Base-by-base conservation (phyloP, 1,140 invertebrate species). In the Leptinotarsa undecemlineata region DNA sequence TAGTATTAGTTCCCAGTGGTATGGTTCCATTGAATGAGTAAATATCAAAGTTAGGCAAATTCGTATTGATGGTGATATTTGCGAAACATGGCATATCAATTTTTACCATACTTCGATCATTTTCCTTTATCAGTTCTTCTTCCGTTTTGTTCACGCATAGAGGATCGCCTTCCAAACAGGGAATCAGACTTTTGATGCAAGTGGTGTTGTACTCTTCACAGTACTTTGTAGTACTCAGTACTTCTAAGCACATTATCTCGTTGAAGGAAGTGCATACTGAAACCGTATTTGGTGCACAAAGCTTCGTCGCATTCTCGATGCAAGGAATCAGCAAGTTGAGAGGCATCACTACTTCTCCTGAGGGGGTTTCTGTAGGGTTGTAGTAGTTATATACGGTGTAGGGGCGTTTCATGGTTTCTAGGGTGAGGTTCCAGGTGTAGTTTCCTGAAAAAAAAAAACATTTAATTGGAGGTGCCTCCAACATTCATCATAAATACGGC, bases 191-290 rank as follows among this genome's bases (percentile, higher is more conserved):
- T 15, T 74, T 76, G 1, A 74, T 5, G 71, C 77, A 78, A 19
- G 51, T 76, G 4, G 62, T 73, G 19, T 73, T 75, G 15, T 60
- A 64, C 42, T 76, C 63, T n/a, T 75, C 51, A 20, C 77, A 78
- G 48, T 72, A 64, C n/a, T 51, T 17, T 8, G 76, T 26, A 17
- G 68, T 61, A n/a, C 19, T 63, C 13, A 51, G 13, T 13, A 61
- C 4, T 26, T 66, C 73, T 68, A 78, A 60, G 26, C 77, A 78
- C 77, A 78, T 78, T 8, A 78, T 71, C 73, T 78, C 77, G 23
- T 74, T 76, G 60, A 78, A 78, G 4, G 51, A 74, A 14, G 77
- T 78, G 47, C 77, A 78, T n/a, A 73, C 75, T 3, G 73, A 19
- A 11, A 71, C 64, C 3, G 72, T 51, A 17, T 72, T 66, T 14